Base-by-base conservation (phyloP, 2,113 vertebrate genomes). In the Tyto alba region DNA sequence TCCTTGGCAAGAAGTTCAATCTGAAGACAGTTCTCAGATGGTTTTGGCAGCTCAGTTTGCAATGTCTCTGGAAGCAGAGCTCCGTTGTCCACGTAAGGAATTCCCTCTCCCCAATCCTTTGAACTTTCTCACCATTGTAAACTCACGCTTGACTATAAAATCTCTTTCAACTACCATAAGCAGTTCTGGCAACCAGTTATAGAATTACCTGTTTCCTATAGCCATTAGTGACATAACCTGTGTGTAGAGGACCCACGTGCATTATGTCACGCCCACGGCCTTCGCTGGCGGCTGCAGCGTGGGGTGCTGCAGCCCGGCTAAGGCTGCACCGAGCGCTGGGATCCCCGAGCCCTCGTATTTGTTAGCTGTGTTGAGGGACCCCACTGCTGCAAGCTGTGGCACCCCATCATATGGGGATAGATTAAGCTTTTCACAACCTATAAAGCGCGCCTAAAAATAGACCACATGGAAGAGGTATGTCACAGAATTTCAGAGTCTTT, bases 1-100 rank as follows among this genome's bases (percentile, higher is more conserved):
- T 85, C 66, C 74, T 95, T 95, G 94, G 91, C 93, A 95, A 93
- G 89, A 82, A 94, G 82, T 95, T 93, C 74, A 89, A 45, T 80
- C 81, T 69, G 87, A 83, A 96, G 86, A 88, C 89, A 89, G 74
- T 69, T 95, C 67, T 96, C 87, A 91, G 63, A 73, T 73, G 59
- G 85, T 89, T 94, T 95, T 52, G 3, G 78, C 84, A 80, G 63
- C 77, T 87, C 72, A 56, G 57, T 89, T 92, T 92, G 71, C 74
- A 66, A 12, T 55, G 53, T 32, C 67, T 85, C 69, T 91, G 87
- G 67, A 95, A 92, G 84, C 53, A 82, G 63, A 0, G 0, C 66
- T 86, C 52, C 0, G 0, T 36, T 64, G 79, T 74, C 64, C 32
- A 93, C 13, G 3, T 50, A 87, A 62, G 34, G 45, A 82, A 91